Base-by-base conservation (phyloP, 2,888 invertebrate species). In the Plagodis dolabraria region DNA sequence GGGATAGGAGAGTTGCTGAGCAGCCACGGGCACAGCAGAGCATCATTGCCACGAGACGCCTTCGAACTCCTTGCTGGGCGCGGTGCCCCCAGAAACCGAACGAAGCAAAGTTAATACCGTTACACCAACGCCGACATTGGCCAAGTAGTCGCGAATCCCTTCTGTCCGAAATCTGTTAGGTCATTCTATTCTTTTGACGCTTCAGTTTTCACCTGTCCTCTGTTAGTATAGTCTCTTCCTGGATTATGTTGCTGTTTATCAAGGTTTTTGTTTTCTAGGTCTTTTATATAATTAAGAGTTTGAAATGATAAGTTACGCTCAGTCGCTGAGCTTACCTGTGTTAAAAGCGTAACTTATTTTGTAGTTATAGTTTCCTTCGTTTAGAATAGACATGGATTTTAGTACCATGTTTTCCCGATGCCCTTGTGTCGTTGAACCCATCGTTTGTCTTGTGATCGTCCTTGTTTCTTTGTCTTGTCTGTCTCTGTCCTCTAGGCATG, bases 61-160 rank as follows among this genome's bases (percentile, higher is more conserved):
- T 96, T 87, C 95, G 96, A 92, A 95, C 96, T 83, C 96, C 96
- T 82, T 95, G 96, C 90, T 96, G 96, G 96, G 95, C 96, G 92
- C 95, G 96, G 94, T 95, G 95, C 92, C 94, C 94, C 87, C 92
- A 94, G 91, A 94, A 93, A 94, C 93, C 94, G 87, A 93, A 93
- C 88, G 94, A 94, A 93, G 93, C 93, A 91, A 93, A 94, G 94
- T 94, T 94, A 93, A 93, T 93, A 92, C 89, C 86, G 89, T 86
- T 86, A 88, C 86, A 86, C 77, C 87, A 87, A 71, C 87, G 89
- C 86, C 92, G 83, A 79, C 86, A 83, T 79, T 85, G 91, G 89
- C 90, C 92, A 90, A 90, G 91, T 91, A 92, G 91, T 88, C 87
- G 88, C 89, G 89, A 87, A 86, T 88, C 89, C 91, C 90, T 90